Conservation (phyloP, 1,140 invertebrate genomes). For the Piezodorus guildinii region DNA sequence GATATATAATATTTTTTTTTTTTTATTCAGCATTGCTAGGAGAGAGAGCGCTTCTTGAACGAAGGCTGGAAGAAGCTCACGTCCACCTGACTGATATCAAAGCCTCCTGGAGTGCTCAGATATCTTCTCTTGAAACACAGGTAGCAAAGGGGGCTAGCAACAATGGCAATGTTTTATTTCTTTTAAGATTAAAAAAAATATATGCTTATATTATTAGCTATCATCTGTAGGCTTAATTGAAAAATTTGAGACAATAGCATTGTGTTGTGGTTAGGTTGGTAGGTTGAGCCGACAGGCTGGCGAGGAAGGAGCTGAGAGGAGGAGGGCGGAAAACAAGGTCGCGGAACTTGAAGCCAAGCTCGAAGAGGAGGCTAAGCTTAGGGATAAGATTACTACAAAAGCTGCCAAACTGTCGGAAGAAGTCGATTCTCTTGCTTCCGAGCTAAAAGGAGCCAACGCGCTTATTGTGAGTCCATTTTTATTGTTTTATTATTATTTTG, state of each 20-base stretch:
- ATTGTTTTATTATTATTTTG: no score
- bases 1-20: neutral
- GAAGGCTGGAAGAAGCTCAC: slow-evolving; percentile 69
- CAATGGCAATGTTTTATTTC: neutral
- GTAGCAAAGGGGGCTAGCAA: slow-evolving; percentile 33
- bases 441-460: slow-evolving; percentile 38
- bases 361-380: slow-evolving; percentile 52
- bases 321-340: slow-evolving; percentile 58
- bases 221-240: no score
- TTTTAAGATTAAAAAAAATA: neutral
- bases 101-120: slow-evolving; percentile 79
- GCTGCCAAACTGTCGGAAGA: slow-evolving; percentile 46
- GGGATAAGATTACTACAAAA: slow-evolving; percentile 55
- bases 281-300: slow-evolving; percentile 65
- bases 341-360: slow-evolving; percentile 50
- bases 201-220: no score
- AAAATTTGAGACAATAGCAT: no score
- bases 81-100: slow-evolving; percentile 77
- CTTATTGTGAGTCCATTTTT: slow-evolving; percentile 8
- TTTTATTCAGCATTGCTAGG: slow-evolving; percentile 33
- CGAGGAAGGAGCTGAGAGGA: slow-evolving; percentile 63
- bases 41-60: slow-evolving; percentile 55
- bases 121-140: slow-evolving; percentile 72
- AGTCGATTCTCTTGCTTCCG: slow-evolving; percentile 47
- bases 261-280: slow-evolving; percentile 41